phyloP scores from a whole-genome alignment of 2,113 vertebrate genomes.

The Dicentrarchus labrax region DNA sequence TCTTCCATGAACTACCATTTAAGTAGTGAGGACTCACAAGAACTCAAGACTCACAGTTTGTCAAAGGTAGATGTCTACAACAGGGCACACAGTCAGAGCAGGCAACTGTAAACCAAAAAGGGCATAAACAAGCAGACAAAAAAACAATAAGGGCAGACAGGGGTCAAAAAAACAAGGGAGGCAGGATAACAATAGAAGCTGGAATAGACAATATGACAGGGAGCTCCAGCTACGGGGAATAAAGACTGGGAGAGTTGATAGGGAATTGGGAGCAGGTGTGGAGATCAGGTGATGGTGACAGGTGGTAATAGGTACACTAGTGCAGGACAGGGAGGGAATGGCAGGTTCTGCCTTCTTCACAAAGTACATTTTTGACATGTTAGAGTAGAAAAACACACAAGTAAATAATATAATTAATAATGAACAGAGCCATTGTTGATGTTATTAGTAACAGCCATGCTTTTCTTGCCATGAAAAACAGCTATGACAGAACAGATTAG shows the following conservation, averaged over 20 bases:
- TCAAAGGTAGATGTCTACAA: background rate
- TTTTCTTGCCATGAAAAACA: background rate
- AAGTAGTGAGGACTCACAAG: background rate
- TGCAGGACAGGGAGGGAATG: background rate
- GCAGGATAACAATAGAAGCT: background rate
- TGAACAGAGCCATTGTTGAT: conserved; percentile 6
- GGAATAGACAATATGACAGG: background rate
- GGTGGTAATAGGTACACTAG: conserved; percentile 1
- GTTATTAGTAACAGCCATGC: conserved; percentile 10
- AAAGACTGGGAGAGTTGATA: background rate
- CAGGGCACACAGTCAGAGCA: background rate
- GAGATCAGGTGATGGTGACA: conserved; percentile 16
- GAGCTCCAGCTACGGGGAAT: background rate
- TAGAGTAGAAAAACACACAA: background rate
- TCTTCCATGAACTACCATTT: background rate
- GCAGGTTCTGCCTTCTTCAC: background rate
- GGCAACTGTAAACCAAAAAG: background rate
- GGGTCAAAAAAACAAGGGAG: conserved; percentile 2
- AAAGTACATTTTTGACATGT: background rate
- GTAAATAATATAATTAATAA: background rate
- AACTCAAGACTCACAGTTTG: background rate
- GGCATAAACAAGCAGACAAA: no score
- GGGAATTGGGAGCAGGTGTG: background rate
- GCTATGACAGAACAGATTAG: background rate
- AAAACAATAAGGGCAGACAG: background rate